These are phyloP conservation scores for Scaptomyza reducta DNA, from an alignment of 2,888 invertebrate genomes.

Conservation along the genomic window DNA sequence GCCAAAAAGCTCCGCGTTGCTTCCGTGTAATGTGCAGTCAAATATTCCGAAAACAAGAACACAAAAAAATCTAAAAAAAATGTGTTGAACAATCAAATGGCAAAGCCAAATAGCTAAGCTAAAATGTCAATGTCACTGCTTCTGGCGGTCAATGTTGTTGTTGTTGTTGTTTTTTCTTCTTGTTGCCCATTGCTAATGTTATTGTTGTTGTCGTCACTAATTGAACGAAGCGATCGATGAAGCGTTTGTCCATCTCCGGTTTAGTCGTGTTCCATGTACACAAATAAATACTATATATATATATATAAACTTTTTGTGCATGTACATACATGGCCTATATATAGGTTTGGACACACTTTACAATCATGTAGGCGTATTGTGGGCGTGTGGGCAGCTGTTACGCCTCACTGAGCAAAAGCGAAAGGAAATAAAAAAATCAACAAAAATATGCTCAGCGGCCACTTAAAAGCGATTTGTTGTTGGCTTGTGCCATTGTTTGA, in stretches of 20 bases:
- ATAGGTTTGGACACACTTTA: slow-evolving; percentile 32
- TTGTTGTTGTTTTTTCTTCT: slow-evolving; percentile 8
- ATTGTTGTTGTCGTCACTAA: slow-evolving; percentile 45
- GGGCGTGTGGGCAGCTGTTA: slow-evolving; percentile 66
- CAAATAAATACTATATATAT: no score
- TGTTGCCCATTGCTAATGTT: slow-evolving; percentile 25
- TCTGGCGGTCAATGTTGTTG: slow-evolving; percentile 32
- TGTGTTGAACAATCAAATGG: slow-evolving; percentile 31
- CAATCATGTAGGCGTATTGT: slow-evolving; percentile 46
- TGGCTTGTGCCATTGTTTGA: slow-evolving; percentile 28
- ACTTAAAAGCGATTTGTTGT: slow-evolving; percentile 59
- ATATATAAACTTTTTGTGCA: slow-evolving; percentile 39
- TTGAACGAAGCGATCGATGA: slow-evolving; percentile 69
- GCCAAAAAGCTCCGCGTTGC: slow-evolving; percentile 23
- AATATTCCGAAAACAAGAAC: slow-evolving; percentile 36
- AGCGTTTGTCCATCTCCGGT: slow-evolving; percentile 45
- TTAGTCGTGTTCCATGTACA: slow-evolving; percentile 22
- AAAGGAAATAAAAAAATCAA: slow-evolving; percentile 41
- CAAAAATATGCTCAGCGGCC: slow-evolving; percentile 40
- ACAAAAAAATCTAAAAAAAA: slow-evolving; percentile 7
- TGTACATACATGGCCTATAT: slow-evolving; percentile 47
- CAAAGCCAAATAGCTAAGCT: slow-evolving; percentile 57
- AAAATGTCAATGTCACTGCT: slow-evolving; percentile 73
- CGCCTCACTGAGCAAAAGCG: slow-evolving; percentile 73
- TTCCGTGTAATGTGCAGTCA: slow-evolving; percentile 60